Conservation (phyloP, 1,140 invertebrate genomes). For the Mya arenaria region DNA sequence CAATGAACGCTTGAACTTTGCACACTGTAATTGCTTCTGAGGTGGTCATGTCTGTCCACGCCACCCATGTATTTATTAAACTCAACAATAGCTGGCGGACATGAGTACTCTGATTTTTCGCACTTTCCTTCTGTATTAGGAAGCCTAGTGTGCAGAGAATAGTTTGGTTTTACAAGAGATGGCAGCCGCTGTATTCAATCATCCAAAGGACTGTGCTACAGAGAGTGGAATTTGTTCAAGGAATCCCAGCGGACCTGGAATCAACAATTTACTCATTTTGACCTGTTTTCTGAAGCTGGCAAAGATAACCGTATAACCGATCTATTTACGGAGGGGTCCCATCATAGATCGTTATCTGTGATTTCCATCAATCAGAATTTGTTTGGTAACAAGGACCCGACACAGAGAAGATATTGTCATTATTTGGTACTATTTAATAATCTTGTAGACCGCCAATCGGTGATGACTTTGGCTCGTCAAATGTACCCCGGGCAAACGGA, state of each 20-base stretch:
- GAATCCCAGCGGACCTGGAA: too few relatives aligned
- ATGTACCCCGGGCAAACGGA: slow-evolving; percentile 48
- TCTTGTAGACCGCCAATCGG: slow-evolving; percentile 48
- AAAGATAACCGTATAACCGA: slow-evolving; percentile 35
- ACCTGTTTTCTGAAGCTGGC: slow-evolving; percentile 7
- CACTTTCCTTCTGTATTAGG: not conserved
- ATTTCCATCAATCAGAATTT: slow-evolving; percentile 46
- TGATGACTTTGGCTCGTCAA: slow-evolving; percentile 49
- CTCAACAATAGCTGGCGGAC: not conserved
- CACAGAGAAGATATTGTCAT: slow-evolving; percentile 43
- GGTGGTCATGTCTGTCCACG: too few relatives aligned
- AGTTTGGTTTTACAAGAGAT: too few relatives aligned
- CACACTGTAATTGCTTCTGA: too few relatives aligned
- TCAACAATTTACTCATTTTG: too few relatives aligned
- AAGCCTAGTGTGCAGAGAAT: too few relatives aligned
- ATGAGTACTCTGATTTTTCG: not conserved
- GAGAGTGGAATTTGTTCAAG: too few relatives aligned
- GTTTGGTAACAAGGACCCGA: slow-evolving; percentile 46
- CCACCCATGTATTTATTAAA: slow-evolving; percentile 3
- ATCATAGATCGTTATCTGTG: slow-evolving; percentile 44
- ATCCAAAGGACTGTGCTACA: too few relatives aligned
- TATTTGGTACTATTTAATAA: slow-evolving; percentile 41
- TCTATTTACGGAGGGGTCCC: slow-evolving; percentile 21
- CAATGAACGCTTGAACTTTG: too few relatives aligned
- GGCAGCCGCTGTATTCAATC: too few relatives aligned